Base-by-base conservation (phyloP, 2,888 invertebrate genomes). In the Lutraria lutraria region DNA sequence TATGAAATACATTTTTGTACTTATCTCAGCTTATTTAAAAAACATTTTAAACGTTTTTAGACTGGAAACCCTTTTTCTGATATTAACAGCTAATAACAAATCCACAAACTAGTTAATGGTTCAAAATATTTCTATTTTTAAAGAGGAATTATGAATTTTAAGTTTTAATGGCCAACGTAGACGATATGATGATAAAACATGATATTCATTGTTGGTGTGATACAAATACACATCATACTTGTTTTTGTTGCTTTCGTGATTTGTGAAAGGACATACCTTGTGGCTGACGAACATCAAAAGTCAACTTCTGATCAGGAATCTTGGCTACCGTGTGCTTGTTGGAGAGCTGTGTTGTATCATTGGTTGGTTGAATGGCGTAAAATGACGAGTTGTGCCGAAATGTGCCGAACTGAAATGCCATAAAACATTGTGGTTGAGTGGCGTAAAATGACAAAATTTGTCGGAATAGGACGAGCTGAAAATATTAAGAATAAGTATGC, bases 401-500 rank as follows among this genome's bases (percentile, higher is more conserved):
- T 16, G 88, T 87, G 72, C 92, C 92, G 72, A 92, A 91, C 92
- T 92, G 86, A 52, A 92, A 91, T 1, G 43, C 8, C 8, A 43
- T 43, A 4, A 34, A 12, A 31, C 8, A 83, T n/a, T 13, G 72
- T n/a, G 16, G 21, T 19, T 19, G 56, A 56, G 21, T 6, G 21
- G 21, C 56, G 56, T 56, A 56, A 56, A 56, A 56, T 1, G 21
- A 16, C 21, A 13, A 16, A 56, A 21, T 16, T 56, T 56, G 56
- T 3, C 21, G 21, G 21, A 56, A 56, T 56, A 21, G 3, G 16
- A 56, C 56, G 21, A 56, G 1, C 13, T 43, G 43, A 8, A 13
- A 56, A 56, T 56, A 21, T 3, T 2, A 19, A 56, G 21, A 6
- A 13, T 16, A n/a, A n/a, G 56, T 6, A 19, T 19, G 16, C 12